These are phyloP conservation scores for Cybosia mesomella DNA, from an alignment of 2,888 invertebrate genomes.

Conservation along the genomic window DNA sequence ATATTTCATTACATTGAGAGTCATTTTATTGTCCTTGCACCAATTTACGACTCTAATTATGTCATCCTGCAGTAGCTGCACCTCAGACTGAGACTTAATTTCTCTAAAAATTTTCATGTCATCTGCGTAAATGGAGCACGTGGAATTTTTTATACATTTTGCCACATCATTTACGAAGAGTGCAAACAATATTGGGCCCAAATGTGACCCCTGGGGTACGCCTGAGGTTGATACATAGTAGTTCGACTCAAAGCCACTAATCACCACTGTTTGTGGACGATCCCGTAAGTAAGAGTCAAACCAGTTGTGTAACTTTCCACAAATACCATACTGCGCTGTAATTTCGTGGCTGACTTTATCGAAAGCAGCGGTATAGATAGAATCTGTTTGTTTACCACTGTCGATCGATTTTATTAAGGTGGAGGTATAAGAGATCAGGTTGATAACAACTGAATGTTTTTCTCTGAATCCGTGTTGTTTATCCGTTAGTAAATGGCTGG, in stretches of 20 bases:
- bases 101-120: too few species aligned
- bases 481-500: too few species aligned
- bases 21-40: too few species aligned
- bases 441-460: too few species aligned
- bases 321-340: too few species aligned
- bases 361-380: neutral
- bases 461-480: too few species aligned
- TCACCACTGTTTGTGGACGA: neutral
- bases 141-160: too few species aligned
- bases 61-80: neutral
- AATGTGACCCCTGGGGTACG: neutral
- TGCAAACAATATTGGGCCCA: neutral
- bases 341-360: neutral
- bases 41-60: too few species aligned
- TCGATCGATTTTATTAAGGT: neutral
- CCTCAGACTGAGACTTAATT: neutral
- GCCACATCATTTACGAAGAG: too few species aligned
- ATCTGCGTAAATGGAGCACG: too few species aligned
- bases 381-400: neutral
- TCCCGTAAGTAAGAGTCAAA: neutral
- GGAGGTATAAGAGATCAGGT: neutral
- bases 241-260: neutral
- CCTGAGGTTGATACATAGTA: neutral
- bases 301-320: too few species aligned
- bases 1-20: too few species aligned